A percentile compares a stretch with the other conserved stretches of the same genome.
phyloP scores from a whole-genome alignment of 2,797 vertebrate genomes.

The Falco naumanni region DNA sequence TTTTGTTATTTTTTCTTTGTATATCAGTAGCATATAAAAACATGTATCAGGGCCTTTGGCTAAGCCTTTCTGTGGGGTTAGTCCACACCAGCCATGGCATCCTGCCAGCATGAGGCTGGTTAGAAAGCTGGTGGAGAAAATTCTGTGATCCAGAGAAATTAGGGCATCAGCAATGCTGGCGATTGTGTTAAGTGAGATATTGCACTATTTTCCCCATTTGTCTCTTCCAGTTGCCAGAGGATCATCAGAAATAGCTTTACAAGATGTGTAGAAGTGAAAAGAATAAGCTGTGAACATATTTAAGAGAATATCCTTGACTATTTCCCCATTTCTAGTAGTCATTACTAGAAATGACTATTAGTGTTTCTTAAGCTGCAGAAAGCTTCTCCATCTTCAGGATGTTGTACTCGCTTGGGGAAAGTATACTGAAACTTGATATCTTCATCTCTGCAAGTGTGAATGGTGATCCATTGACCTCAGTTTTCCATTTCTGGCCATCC shows the following conservation, averaged over 20 bases:
- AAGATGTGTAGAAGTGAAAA: conserved; percentile 4
- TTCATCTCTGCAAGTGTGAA: background rate
- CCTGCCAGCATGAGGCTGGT: background rate
- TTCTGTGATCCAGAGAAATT: background rate
- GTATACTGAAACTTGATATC: background rate
- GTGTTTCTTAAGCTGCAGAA: background rate
- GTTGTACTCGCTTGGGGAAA: background rate
- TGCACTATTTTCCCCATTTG: background rate
- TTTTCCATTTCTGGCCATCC: conserved; percentile 13
- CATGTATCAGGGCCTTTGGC: background rate
- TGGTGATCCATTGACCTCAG: background rate
- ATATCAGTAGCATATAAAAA: background rate
- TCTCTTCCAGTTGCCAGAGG: background rate
- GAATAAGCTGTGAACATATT: background rate
- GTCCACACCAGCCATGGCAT: background rate
- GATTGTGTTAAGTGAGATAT: background rate
- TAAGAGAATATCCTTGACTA: background rate
- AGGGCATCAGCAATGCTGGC: background rate
- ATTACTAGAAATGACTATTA: background rate
- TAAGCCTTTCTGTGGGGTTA: background rate
- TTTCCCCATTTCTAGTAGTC: background rate
- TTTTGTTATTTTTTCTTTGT: background rate
- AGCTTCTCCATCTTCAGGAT: background rate
- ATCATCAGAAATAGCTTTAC: conserved; percentile 2
- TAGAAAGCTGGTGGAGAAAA: background rate